Base-by-base conservation (phyloP, 1,140 invertebrate genomes). In the Sycobia sp. region DNA sequence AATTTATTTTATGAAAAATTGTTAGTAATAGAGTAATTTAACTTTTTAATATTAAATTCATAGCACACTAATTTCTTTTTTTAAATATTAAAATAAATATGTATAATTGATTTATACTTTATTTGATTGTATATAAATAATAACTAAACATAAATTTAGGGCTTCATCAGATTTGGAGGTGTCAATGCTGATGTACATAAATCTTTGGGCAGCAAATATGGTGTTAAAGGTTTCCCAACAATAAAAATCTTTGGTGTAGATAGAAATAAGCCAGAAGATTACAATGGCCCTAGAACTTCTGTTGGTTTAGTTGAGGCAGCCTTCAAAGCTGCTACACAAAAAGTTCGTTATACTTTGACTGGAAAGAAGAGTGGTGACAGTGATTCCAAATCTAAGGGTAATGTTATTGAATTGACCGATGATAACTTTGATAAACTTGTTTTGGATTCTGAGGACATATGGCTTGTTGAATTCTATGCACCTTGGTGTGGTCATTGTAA, bases 401-500 rank as follows among this genome's bases (percentile, higher is more conserved):
- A 95, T 79, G 96, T 98, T 3, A 84, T 99, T 69, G 93, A 96
- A 75, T 79, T 99, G 39, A 98, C 96, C 0, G 96, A 98, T 74
- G 87, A 88, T 25, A 98, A 98, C 81, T 99, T 99, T 77, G 90
- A 97, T 64, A 89, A 94, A 73, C 73, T 91, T 34, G 96, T 99
- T 11, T 74, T 98, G 54, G 85, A 95, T 51, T 94, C 92, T 5
- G 91, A 96, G 14, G 95, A 98, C 71, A 86, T 96, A 80, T 98
- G 95, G 94, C 75, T 99, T 50, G 94, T 99, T 4, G 96, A 98
- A 78, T 99, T 99, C 85, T 98, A 90, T 81, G 97, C 97, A 14
- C 97, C 97, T 0, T 96, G 94, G 94, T 97, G 94, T 79, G 93
- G 94, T 20, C 94, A 98, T 79, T 98, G 97, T 77, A 97, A 99